Percentiles rank a stretch among this genome's conserved stretches.
Evolutionary conservation across 2,113 vertebrate species (phyloP).

Genomic region (Tychaedon coryphoeus): DNA sequence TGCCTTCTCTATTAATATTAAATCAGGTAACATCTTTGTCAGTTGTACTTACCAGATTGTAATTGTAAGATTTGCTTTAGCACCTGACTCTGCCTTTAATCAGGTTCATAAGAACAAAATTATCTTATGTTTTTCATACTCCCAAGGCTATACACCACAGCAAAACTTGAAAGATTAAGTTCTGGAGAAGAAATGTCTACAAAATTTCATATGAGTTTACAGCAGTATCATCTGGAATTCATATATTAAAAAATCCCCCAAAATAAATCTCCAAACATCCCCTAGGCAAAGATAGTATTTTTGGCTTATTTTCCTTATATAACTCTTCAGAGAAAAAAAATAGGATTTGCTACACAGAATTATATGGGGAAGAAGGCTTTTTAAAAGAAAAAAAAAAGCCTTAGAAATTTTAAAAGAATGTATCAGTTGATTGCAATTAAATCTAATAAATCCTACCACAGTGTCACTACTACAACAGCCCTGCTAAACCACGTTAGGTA

Average conservation of each 20-base stretch:
- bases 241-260: background rate
- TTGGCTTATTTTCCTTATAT: background rate
- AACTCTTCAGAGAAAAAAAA: background rate
- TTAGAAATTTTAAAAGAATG: slow-evolving; percentile 34
- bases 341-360: background rate
- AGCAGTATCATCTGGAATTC: background rate
- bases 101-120: background rate
- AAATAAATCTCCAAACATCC: background rate
- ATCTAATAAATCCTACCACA: slow-evolving; percentile 7
- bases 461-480: slow-evolving; percentile 54
- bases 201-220: background rate
- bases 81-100: background rate
- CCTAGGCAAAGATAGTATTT: background rate
- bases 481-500: background rate
- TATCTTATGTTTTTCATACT: background rate
- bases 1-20: background rate
- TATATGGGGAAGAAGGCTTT: background rate
- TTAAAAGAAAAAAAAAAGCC: background rate
- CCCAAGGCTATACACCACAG: background rate
- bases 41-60: background rate
- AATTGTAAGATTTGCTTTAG: background rate
- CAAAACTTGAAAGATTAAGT: background rate
- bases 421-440: background rate
- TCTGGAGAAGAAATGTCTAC: background rate
- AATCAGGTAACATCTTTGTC: background rate